Evolutionary conservation across 2,113 vertebrate genomes (phyloP), one percentile per base, ranked within the genome.

Genomic region (Macroglossus sobrinus): DNA sequence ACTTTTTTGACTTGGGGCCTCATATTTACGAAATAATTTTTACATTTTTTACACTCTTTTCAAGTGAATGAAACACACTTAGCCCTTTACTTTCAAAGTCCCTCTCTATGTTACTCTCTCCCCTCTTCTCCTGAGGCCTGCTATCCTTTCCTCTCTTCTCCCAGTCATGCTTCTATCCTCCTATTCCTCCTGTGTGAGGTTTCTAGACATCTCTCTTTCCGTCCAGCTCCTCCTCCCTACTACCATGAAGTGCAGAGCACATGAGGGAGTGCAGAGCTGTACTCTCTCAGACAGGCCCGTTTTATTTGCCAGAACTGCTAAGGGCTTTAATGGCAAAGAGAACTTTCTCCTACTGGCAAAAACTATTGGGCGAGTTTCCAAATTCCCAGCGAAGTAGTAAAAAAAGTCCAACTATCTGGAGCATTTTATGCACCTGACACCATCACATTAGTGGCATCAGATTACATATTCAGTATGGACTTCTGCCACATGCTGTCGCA

Each of bases 391-490:
- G 33, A 96, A 96, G 66, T 85, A 53, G 61, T 13, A 16, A 50
- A 87, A 88, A 93, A 74, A 40, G 82, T 21, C 19, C 66, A 80
- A 75, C 50, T 82, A 69, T 64, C 68, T 81, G 43, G 18, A 89
- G 80, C 22, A 74, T 92, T 94, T 93, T 74, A 38, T 96, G 97
- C 81, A 97, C 94, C 84, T 88, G 91, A 97, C 72, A 91, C 84
- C 76, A 88, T 89, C 81, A 61, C 24, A 81, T 74, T 94, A 78
- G 26, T 82, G 74, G 80, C 84, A 96, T 95, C 63, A 61, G 80
- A 86, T 96, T 93, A 94, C 81, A 59, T 53, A 57, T 88, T 96
- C 91, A 85, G 84, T 91, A 79, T 64, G 35, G 71, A 84, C 63
- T 96, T 94, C 59, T 93, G 61, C 91, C 81, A 84, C 80, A 91